A percentile compares a stretch with the other conserved stretches of the same genome.
Conservation (phyloP, 2,888 invertebrate genomes). For the Sinodicranocentrus sp. region DNA sequence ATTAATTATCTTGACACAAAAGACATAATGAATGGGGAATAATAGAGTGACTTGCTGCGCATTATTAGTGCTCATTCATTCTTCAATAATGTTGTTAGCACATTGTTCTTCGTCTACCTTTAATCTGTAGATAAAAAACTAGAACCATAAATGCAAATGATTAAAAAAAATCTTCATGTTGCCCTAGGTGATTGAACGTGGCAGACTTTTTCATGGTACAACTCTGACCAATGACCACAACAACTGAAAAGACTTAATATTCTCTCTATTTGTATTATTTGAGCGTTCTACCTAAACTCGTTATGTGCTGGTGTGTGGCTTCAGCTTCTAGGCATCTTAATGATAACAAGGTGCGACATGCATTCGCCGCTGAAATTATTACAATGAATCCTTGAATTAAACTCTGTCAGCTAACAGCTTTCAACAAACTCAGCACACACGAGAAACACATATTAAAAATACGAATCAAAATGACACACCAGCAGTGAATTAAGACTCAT, state of each 20-base stretch:
- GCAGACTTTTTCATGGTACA: neutral
- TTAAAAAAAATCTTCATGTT: conserved; percentile 9
- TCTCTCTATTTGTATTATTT: too few relatives aligned
- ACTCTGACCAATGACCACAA: neutral
- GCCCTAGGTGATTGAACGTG: conserved; percentile 21
- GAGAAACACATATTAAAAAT: neutral
- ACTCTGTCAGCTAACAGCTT: neutral
- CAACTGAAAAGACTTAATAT: neutral
- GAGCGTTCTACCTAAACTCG: too few relatives aligned
- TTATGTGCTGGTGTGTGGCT: too few relatives aligned
- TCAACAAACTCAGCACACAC: conserved; percentile 2
- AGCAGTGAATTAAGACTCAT: too few relatives aligned
- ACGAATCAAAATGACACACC: neutral
- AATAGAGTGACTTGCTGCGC: conserved; percentile 24
- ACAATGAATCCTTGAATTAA: neutral
- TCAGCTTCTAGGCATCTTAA: too few relatives aligned
- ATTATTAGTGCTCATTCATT: conserved; percentile 27
- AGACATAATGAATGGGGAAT: conserved; percentile 31
- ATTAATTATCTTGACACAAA: conserved; percentile 55
- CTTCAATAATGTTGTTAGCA: conserved; percentile 7
- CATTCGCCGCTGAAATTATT: neutral
- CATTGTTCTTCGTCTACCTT: conserved; percentile 4
- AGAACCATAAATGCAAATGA: conserved; percentile 12
- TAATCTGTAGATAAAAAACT: conserved; percentile 10
- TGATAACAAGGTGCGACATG: too few relatives aligned